Evolutionary conservation across 92 coral and sea anemone species (phyloP).

Genomic region (Palythoa grandis): DNA sequence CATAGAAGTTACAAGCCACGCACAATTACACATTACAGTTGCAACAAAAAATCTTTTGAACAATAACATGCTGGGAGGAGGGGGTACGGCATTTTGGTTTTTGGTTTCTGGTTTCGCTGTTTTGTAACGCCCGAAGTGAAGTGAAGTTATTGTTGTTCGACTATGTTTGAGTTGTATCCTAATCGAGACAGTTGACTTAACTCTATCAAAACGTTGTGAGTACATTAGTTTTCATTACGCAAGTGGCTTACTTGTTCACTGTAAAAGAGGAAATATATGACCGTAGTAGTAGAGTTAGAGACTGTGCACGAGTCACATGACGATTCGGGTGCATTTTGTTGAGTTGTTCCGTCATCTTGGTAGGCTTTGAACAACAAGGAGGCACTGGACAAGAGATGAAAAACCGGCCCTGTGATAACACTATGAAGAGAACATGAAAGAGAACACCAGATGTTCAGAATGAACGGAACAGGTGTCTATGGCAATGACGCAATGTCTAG

Average conservation of each 20-base stretch:
- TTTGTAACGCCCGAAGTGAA: no score
- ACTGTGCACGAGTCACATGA: no score
- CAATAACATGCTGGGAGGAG: no score
- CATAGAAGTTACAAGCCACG: no score
- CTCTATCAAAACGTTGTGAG: background rate
- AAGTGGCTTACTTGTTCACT: background rate
- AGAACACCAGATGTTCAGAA: background rate
- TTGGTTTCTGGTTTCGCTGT: no score
- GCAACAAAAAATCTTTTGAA: no score
- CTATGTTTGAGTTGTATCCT: background rate
- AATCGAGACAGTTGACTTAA: background rate
- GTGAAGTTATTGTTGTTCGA: background rate
- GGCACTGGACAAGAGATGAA: background rate
- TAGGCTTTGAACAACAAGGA: background rate
- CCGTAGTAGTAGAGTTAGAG: background rate
- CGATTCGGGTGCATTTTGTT: no score
- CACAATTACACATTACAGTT: no score
- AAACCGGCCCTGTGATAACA: background rate
- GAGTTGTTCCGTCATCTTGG: background rate
- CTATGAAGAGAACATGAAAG: background rate
- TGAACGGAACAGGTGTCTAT: background rate
- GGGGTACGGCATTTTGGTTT: no score
- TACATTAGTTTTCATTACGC: background rate
- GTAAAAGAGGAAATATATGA: background rate
- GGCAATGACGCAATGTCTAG: background rate